phyloP scores from a whole-genome alignment of 2,113 vertebrate species.

The Bufo gargarizans region DNA sequence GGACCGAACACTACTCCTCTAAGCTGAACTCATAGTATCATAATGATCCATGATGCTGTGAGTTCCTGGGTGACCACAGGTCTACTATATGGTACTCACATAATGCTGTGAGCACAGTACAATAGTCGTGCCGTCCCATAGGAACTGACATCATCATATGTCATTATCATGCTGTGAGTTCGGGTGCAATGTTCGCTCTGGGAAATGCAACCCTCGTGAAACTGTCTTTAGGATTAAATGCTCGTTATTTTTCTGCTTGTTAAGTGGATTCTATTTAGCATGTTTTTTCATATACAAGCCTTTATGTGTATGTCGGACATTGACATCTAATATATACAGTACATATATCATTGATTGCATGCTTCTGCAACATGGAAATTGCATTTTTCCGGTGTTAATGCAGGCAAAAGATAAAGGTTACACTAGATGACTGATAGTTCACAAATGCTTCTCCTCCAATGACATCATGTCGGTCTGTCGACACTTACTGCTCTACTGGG shows the following conservation, averaged over 20 bases:
- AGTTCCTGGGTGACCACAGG: too few relatives aligned
- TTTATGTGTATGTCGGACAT: not conserved
- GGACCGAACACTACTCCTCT: too few relatives aligned
- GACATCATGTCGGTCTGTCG: slow-evolving; percentile 25
- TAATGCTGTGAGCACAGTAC: too few relatives aligned
- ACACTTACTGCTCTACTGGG: not conserved
- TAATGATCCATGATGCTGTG: too few relatives aligned
- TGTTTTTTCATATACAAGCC: not conserved
- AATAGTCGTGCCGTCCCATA: too few relatives aligned
- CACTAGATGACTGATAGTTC: slow-evolving; percentile 23
- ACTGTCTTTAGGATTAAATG: not conserved
- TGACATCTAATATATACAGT: not conserved
- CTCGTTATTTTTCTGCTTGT: not conserved
- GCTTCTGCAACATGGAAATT: not conserved
- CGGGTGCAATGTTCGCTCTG: too few relatives aligned
- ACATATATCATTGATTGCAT: not conserved
- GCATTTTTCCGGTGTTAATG: not conserved
- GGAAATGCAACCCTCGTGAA: too few relatives aligned
- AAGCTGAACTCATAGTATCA: too few relatives aligned
- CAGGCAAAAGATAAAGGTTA: not conserved
- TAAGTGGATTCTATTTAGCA: not conserved
- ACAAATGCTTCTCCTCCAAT: slow-evolving; percentile 37
- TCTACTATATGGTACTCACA: too few relatives aligned
- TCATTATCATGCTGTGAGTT: too few relatives aligned
- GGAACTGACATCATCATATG: too few relatives aligned